Conservation (phyloP, 2,888 invertebrate genomes). For the Apamea anceps region DNA sequence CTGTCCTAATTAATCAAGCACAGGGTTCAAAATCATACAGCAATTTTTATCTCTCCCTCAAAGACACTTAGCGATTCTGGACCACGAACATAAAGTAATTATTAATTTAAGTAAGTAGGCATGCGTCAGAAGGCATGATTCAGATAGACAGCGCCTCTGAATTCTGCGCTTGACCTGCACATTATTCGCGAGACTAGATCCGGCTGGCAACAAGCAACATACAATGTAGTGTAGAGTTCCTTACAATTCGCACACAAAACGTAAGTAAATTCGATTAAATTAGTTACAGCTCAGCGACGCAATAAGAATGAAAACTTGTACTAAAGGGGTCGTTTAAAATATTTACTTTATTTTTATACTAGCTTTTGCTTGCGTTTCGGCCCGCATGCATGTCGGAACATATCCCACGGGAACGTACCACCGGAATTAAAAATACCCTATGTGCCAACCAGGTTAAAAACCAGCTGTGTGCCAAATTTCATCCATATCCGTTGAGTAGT, state of each 20-base stretch:
- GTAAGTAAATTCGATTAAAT: not conserved
- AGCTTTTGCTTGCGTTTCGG: not conserved
- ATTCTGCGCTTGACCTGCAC: slow-evolving; percentile 74
- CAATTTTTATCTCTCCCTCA: not conserved
- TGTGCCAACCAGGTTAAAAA: no score
- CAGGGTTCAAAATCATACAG: not conserved
- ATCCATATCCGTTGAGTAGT: no score
- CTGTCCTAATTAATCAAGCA: not conserved
- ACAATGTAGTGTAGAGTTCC: slow-evolving; percentile 70
- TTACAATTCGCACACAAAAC: not conserved
- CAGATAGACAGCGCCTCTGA: slow-evolving; percentile 67
- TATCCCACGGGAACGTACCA: no score
- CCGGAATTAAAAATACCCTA: not conserved
- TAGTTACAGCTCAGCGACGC: not conserved
- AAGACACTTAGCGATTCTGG: not conserved
- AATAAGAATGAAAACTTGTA: not conserved
- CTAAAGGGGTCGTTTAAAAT: not conserved
- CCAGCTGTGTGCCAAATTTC: no score
- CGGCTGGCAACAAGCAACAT: slow-evolving; percentile 76
- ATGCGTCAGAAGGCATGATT: slow-evolving; percentile 27
- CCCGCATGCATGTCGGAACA: not conserved
- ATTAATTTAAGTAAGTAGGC: not conserved
- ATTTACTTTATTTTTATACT: not conserved
- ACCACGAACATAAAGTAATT: not conserved
- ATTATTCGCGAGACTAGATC: slow-evolving; percentile 73